Base-by-base conservation (phyloP, 2,113 vertebrate species). In the Clarias gariepinus region DNA sequence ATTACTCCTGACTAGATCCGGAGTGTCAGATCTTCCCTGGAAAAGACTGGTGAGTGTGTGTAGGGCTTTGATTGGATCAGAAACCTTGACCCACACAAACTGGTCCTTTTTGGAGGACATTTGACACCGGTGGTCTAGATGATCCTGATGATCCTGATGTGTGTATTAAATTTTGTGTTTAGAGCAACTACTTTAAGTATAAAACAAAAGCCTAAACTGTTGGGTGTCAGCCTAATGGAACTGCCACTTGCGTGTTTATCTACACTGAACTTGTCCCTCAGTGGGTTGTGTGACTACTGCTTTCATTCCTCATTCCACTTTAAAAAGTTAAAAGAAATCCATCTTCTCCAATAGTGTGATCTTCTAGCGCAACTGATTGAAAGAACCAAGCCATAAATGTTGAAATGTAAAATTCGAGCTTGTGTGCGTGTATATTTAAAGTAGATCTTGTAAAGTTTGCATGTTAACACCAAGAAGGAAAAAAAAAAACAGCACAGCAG, bases 381-480 rank as follows among this genome's bases (percentile, higher is more conserved):
- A 52, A 23, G n/a, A 63, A 33, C 13, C 0, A 33, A 23, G 47
- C 47, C 47, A 57, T 64, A 25, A 13, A 53, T 21, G 13, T 57
- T 55, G 6, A 53, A 79, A 68, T 4, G 19, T 30, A 19, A 30
- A 58, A 71, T 76, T 74, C 53, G 41, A 86, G 80, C 28, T 41
- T 9, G 6, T 68, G n/a, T 16, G 36, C 41, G 41, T 85, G 81
- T 89, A 63, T 76, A 36, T 77, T 81, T 66, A 84, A 77, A 30
- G 28, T 4, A 84, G 6, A 71, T 86, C 78, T 84, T 77, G 69
- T 78, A 61, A 88, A 74, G 47, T 83, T 41, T 92, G 92, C 88
- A 89, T 88, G 87, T 83, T 88, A 55, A 36, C 63, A 60, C 86
- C 61, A 23, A 88, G 87, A 13, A 13, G 4, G 21, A 3, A 2